phyloP scores from a whole-genome alignment of 2,888 invertebrate species.

The Hydrotaea diabolus region DNA sequence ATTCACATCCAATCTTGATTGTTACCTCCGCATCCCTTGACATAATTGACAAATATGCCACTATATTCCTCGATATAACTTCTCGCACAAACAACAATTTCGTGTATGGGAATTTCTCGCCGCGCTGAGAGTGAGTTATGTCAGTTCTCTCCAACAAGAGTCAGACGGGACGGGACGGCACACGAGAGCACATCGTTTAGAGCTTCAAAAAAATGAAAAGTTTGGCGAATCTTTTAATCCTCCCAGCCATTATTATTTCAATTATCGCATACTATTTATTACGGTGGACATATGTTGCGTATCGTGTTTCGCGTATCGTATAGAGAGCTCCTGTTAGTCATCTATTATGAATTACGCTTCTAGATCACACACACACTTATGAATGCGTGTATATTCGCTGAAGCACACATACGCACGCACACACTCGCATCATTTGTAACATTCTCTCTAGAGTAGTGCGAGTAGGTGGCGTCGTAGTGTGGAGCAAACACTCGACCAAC shows the following conservation, averaged over 20 bases:
- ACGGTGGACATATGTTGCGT: constrained; percentile 42
- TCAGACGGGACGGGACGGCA: not conserved
- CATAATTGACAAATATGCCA: constrained; percentile 3
- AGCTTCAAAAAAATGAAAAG: constrained; percentile 32
- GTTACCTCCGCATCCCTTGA: not conserved
- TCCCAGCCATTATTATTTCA: constrained; percentile 55
- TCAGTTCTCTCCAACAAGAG: not conserved
- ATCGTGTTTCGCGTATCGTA: constrained; percentile 27
- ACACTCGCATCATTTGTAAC: not conserved
- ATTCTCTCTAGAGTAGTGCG: constrained; percentile 36
- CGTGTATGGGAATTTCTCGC: not conserved
- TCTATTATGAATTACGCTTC: constrained; percentile 39
- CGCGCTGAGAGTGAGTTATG: not conserved
- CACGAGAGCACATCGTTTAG: constrained; percentile 2
- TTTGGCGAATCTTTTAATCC: constrained; percentile 53
- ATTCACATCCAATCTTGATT: constrained; percentile 14
- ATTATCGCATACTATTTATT: constrained; percentile 47
- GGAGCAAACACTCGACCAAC: constrained; percentile 20
- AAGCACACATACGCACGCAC: not conserved
- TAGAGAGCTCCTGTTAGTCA: constrained; percentile 37
- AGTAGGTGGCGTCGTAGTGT: constrained; percentile 1
- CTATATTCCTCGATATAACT: not conserved
- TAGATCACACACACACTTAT: too few relatives aligned
- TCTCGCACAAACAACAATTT: not conserved
- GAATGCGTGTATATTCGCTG: not conserved